Base-by-base conservation (phyloP, 2,888 invertebrate genomes). In the Pardosa pseudoannulata region DNA sequence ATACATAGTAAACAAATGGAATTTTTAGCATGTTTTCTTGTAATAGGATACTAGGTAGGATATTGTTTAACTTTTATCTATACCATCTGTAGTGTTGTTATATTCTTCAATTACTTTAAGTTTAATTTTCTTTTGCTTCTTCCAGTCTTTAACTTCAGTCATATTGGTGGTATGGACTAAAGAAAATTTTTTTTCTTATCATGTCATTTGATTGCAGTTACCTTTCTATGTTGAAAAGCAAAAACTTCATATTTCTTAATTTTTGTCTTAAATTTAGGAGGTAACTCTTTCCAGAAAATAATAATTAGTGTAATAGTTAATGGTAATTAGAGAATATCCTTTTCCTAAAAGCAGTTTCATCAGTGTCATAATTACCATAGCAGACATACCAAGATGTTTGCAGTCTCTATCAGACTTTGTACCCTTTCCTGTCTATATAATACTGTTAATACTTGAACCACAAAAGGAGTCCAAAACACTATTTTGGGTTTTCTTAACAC, bases 291-390 rank as follows among this genome's bases (percentile, higher is more conserved):
- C 70, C 70, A 39, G 9, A 36, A 23, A 39, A 41, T 41, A 39
- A 9, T 27, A 23, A 70, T 29, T 39, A 39, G 70, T 70, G 41
- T 70, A 36, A 39, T 39, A 70, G 16, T 39, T 70, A 27, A 28
- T 13, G 0, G 65, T 65, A 1, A 56, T 19, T 27, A 56, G 23
- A 56, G n/a, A 56, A 56, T 32, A 67, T 31, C 65, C 31, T 32
- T 67, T 67, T 9, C 65, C 65, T 67, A 67, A n/a, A 16, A 67
- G 65, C 9, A 23, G 65, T 32, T 67, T 67, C n/a, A 89, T 78
- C 11, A 72, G 27, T 65, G 29, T 73, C 32, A 73, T 64, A 64
- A 73, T 11, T 32, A 64, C 64, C 16, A 46, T 41, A 27, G 27
- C 41, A 72, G 72, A 72, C 46, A 29, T 46, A 46, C 41, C 29